These are phyloP conservation scores for Pocillopora meandrina DNA, from an alignment of 92 coral and sea anemone species.

Conservation along the genomic window DNA sequence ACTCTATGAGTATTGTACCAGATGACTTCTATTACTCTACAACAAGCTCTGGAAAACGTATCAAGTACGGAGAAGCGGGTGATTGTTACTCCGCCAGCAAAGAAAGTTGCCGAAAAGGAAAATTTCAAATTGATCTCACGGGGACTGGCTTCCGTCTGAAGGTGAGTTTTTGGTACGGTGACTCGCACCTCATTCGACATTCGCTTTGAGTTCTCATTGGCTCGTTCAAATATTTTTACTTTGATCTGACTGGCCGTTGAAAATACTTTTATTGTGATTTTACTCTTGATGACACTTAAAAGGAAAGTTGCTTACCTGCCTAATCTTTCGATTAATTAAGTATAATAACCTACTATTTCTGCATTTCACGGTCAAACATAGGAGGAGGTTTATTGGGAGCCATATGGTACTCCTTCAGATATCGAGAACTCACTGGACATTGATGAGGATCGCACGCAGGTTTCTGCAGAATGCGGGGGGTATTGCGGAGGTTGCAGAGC, in stretches of 20 bases:
- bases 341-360: neutral
- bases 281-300: no score
- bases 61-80: conserved; percentile 86
- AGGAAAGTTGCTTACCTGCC: no score
- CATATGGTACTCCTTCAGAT: conserved; percentile 79
- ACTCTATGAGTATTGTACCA: conserved; percentile 61
- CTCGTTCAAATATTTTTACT: no score
- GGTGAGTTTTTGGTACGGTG: conserved; percentile 26
- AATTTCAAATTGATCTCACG: conserved; percentile 79
- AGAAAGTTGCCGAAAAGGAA: conserved; percentile 88
- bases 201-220: neutral
- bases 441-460: conserved; percentile 54
- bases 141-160: conserved; percentile 84
- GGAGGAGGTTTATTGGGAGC: conserved; percentile 87
- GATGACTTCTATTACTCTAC: conserved; percentile 81
- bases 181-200: neutral
- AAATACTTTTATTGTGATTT: neutral
- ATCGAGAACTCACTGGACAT: conserved; percentile 74
- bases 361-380: neutral
- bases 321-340: neutral
- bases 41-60: conserved; percentile 55
- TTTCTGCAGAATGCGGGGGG: conserved; percentile 93
- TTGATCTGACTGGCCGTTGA: no score
- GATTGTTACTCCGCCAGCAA: conserved; percentile 89
- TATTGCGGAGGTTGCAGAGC: conserved; percentile 94